Conservation (phyloP, 1,140 invertebrate species). For the Acromyrmex echinatior region DNA sequence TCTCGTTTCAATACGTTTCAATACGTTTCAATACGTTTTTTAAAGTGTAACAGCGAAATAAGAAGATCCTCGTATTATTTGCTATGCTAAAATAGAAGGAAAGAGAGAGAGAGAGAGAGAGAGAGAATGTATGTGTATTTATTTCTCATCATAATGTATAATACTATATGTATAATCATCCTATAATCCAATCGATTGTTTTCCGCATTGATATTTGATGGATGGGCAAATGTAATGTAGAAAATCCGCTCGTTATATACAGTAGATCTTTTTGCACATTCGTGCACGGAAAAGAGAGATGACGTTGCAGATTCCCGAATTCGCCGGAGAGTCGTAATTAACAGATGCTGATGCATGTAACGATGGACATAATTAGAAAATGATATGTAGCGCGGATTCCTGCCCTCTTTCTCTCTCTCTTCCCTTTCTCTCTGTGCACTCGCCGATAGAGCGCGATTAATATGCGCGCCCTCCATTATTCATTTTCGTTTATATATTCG, state of each 20-base stretch:
- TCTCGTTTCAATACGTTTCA: background rate
- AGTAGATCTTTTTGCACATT: slow-evolving; percentile 6
- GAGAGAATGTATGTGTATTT: no score
- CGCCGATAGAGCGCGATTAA: slow-evolving; percentile 57
- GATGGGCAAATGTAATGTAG: slow-evolving; percentile 7
- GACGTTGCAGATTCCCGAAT: slow-evolving; percentile 50
- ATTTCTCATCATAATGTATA: no score
- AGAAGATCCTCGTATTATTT: no score
- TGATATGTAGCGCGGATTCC: slow-evolving; percentile 39
- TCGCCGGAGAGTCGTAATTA: slow-evolving; percentile 63
- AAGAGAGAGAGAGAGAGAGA: no score
- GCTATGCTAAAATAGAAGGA: no score
- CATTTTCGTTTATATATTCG: slow-evolving; percentile 68
- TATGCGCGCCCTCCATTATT: slow-evolving; percentile 62
- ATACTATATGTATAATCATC: no score
- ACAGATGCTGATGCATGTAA: slow-evolving; percentile 56
- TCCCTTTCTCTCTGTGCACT: background rate
- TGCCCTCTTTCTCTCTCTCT: background rate
- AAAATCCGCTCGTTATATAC: slow-evolving; percentile 19
- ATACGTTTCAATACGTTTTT: no score
- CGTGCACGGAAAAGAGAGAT: background rate
- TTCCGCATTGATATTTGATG: background rate
- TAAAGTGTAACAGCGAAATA: no score
- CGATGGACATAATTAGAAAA: slow-evolving; percentile 72
- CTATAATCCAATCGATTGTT: background rate